These are phyloP conservation scores for Pharmacophagus antenor DNA, from an alignment of 2,888 invertebrate species.

Conservation along the genomic window DNA sequence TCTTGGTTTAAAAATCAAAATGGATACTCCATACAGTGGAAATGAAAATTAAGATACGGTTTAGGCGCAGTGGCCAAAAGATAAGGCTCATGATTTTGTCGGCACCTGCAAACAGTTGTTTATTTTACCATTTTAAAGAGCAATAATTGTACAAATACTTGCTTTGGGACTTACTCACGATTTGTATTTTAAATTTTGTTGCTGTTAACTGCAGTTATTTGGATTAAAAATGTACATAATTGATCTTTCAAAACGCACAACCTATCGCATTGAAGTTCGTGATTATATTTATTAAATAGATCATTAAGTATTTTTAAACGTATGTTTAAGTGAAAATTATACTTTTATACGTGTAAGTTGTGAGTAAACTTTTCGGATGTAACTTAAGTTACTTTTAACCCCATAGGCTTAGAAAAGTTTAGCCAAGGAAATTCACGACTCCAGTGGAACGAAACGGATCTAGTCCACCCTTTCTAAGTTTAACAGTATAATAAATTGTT, in stretches of 20 bases:
- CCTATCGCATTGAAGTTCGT: not conserved
- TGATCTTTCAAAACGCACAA: not conserved
- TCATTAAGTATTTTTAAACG: not conserved
- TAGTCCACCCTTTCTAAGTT: slow-evolving; percentile 1
- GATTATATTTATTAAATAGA: not conserved
- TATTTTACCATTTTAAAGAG: not conserved
- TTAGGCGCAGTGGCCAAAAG: slow-evolving; percentile 44
- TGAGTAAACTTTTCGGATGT: not conserved
- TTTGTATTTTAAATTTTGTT: not conserved
- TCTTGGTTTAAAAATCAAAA: slow-evolving; percentile 78
- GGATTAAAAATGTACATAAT: not conserved
- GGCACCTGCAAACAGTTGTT: not conserved
- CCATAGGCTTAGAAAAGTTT: slow-evolving; percentile 1
- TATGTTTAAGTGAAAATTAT: not conserved
- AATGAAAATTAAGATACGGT: slow-evolving; percentile 79
- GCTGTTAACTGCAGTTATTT: not conserved
- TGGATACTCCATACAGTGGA: slow-evolving; percentile 75
- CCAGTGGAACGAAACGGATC: not conserved
- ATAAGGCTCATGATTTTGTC: slow-evolving; percentile 11
- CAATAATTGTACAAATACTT: not conserved
- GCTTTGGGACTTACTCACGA: not conserved
- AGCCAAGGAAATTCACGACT: not conserved
- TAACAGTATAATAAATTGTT: not conserved
- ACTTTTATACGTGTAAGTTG: not conserved
- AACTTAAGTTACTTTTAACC: not conserved